Evolutionary conservation across 2,888 invertebrate genomes (phyloP).

Genomic region (Girardia tigrina): DNA sequence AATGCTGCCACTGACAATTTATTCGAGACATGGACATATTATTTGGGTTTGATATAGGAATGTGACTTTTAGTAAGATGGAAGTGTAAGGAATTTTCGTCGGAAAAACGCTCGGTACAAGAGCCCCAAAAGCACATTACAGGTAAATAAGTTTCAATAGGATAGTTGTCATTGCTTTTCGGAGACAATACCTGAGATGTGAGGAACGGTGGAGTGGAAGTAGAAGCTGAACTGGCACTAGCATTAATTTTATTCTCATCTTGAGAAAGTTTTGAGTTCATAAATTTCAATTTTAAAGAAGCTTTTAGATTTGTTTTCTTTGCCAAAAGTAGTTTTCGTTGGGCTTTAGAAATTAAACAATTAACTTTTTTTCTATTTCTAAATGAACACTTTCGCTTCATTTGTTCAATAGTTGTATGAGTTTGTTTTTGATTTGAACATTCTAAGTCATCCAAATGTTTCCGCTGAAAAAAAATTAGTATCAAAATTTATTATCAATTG

Average conservation of each 20-base stretch:
- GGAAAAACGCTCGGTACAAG: neutral
- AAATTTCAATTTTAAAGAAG: neutral
- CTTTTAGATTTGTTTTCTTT: neutral
- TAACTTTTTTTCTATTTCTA: neutral
- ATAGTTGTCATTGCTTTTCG: neutral
- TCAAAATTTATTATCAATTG: too few relatives aligned
- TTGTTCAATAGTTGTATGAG: neutral
- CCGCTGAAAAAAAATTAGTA: too few relatives aligned
- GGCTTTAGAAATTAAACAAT: neutral
- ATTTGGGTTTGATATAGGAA: neutral
- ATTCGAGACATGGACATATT: neutral
- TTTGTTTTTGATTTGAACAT: neutral
- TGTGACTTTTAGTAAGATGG: neutral
- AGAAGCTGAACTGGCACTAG: neutral
- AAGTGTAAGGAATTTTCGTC: constrained; percentile 1
- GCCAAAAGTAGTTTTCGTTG: neutral
- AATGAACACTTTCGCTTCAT: neutral
- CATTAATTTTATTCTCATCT: neutral
- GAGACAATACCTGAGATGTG: constrained; percentile 2
- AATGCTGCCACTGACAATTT: constrained; percentile 6
- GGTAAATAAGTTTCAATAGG: neutral
- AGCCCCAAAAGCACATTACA: neutral
- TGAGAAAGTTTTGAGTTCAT: neutral
- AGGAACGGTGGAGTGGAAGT: neutral
- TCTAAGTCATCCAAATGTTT: too few relatives aligned